A percentile compares a stretch with the other conserved stretches of the same genome.
Conservation (phyloP, 2,113 vertebrate species). For the Vulpes ferrilata region DNA sequence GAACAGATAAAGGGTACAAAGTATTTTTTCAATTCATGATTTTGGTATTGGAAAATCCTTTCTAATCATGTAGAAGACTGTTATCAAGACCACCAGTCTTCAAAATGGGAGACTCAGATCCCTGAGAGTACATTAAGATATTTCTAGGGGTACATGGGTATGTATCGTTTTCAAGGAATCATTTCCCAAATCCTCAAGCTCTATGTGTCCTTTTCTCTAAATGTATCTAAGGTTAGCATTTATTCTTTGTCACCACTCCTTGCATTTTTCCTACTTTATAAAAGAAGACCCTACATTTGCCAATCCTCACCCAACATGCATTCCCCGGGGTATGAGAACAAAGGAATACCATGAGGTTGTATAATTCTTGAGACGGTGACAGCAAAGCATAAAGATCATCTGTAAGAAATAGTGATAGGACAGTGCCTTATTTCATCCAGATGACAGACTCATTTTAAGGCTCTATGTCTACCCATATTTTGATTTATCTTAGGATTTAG, state of each 20-base stretch:
- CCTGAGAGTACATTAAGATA: neutral
- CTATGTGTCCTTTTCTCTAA: neutral
- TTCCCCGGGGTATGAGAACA: neutral
- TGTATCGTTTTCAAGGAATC: neutral
- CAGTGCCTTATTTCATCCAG: neutral
- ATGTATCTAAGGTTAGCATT: neutral
- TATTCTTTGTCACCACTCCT: neutral
- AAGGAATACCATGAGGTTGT: neutral
- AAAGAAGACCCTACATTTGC: neutral
- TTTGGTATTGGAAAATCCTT: neutral
- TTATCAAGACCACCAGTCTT: neutral
- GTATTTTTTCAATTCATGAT: neutral
- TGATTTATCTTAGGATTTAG: slow-evolving; percentile 61
- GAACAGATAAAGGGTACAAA: neutral
- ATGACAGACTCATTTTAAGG: slow-evolving; percentile 34
- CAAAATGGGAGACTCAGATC: neutral
- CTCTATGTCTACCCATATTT: neutral
- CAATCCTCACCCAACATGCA: neutral
- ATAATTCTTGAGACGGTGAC: neutral
- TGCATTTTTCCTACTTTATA: neutral
- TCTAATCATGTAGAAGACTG: neutral
- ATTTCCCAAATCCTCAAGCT: neutral
- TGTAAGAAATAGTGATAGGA: neutral
- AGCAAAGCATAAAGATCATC: neutral
- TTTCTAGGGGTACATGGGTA: neutral